A percentile compares a stretch with the other conserved stretches of the same genome.
Conservation (phyloP, 1,140 invertebrate genomes). For the Brachionus calyciflorus region DNA sequence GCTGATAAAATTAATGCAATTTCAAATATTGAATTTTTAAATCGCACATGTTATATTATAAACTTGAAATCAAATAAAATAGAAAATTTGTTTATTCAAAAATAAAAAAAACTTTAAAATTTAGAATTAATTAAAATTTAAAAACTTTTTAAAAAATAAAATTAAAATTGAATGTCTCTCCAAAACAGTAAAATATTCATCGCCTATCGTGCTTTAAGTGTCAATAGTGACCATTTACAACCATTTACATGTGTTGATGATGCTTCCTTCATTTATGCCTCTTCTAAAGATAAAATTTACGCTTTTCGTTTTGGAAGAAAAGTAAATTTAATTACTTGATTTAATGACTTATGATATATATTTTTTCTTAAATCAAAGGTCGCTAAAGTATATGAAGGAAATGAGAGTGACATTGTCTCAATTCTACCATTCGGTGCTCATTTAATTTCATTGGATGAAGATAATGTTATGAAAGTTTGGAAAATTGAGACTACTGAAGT, state of each 20-base stretch:
- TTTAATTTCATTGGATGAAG: slow-evolving; percentile 78
- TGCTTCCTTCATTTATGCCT: slow-evolving; percentile 74
- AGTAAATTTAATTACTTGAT: slow-evolving; percentile 52
- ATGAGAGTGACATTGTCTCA: slow-evolving; percentile 69
- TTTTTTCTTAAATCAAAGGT: slow-evolving; percentile 63
- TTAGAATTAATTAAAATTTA: no score
- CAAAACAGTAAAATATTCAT: slow-evolving; percentile 66
- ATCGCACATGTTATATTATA: no score
- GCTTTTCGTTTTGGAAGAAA: slow-evolving; percentile 84
- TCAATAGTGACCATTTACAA: slow-evolving; percentile 88
- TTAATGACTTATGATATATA: slow-evolving; percentile 39
- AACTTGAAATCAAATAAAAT: no score
- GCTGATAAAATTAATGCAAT: no score
- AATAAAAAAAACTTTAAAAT: background rate
- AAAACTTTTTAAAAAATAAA: background rate
- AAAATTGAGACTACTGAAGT: slow-evolving; percentile 73
- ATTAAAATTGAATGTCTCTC: background rate
- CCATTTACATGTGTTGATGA: slow-evolving; percentile 79
- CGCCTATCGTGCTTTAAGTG: slow-evolving; percentile 76
- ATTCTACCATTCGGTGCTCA: slow-evolving; percentile 82
- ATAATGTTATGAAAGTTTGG: slow-evolving; percentile 76
- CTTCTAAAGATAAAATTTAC: slow-evolving; percentile 70
- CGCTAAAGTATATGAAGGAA: slow-evolving; percentile 76
- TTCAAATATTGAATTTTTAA: no score
- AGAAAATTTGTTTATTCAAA: no score